These are phyloP conservation scores for Acanthopleura granulata DNA, from an alignment of 2,888 invertebrate genomes.

Conservation along the genomic window DNA sequence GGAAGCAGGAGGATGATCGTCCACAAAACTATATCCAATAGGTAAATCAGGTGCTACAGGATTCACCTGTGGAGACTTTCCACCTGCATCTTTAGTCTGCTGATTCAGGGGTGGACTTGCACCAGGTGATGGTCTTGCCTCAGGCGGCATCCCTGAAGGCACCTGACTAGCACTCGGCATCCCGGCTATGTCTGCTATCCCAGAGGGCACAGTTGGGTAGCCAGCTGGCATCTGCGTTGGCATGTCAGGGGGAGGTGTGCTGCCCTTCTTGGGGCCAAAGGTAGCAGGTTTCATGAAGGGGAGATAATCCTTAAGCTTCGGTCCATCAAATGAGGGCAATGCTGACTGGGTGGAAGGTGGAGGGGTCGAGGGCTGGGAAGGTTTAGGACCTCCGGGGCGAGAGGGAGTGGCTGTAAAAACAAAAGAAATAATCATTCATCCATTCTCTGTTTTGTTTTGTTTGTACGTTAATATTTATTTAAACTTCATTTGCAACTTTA, in stretches of 20 bases:
- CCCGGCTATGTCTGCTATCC: neutral
- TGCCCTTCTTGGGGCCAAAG: constrained; percentile 53
- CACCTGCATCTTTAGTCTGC: no score
- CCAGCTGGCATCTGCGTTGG: neutral
- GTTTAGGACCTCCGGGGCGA: constrained; percentile 55
- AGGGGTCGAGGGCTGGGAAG: constrained; percentile 24
- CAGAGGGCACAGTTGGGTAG: neutral
- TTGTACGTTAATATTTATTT: no score
- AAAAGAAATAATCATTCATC: no score
- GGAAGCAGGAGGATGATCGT: constrained; percentile 20
- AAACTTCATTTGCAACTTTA: no score
- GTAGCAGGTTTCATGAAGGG: constrained; percentile 78
- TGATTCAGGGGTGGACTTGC: no score
- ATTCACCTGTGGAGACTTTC: no score
- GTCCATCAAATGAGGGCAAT: constrained; percentile 68
- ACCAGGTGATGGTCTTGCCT: neutral
- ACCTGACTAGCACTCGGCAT: neutral
- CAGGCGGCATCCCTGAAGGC: neutral
- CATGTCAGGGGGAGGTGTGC: constrained; percentile 29
- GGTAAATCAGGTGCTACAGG: constrained; percentile 11
- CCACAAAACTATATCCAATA: neutral
- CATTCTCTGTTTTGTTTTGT: no score
- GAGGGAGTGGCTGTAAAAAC: constrained; percentile 43
- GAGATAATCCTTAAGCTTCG: constrained; percentile 90
- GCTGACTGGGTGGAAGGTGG: constrained; percentile 24